Evolutionary conservation across 1,140 invertebrate genomes (phyloP).

Genomic region (Pentalonia nigronervosa): DNA sequence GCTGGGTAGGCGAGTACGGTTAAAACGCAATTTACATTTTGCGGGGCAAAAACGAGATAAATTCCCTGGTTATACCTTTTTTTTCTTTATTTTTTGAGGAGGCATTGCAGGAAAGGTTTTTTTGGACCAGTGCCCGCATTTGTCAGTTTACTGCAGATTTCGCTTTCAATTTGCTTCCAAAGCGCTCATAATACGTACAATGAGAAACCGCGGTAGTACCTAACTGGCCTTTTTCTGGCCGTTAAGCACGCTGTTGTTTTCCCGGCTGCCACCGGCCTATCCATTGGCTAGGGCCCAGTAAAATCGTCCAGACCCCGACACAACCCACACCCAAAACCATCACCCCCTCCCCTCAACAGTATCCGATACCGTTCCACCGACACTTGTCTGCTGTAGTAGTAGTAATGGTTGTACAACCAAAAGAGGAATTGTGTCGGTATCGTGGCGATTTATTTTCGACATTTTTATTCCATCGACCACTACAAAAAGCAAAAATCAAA

Average conservation of each 20-base stretch:
- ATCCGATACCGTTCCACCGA: neutral
- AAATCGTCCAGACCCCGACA: neutral
- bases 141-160: constrained; percentile 56
- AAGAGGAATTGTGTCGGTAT: neutral
- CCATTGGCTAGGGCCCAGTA: constrained; percentile 34
- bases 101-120: neutral
- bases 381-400: neutral
- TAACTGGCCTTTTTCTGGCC: constrained; percentile 41
- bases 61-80: constrained; percentile 52
- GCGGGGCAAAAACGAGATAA: constrained; percentile 44
- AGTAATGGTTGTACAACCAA: neutral
- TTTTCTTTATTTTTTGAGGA: constrained; percentile 19
- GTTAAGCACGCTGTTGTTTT: constrained; percentile 52
- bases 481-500: neutral
- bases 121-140: constrained; percentile 50
- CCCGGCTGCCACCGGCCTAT: neutral
- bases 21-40: constrained; percentile 46
- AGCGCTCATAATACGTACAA: constrained; percentile 45
- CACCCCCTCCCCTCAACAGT: neutral
- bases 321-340: neutral
- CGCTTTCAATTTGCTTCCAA: constrained; percentile 54
- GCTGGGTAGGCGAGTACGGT: neutral
- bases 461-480: neutral
- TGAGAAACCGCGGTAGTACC: neutral
- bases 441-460: neutral